Evolutionary conservation across 2,888 invertebrate genomes (phyloP), one percentile per base, ranked within the genome.

Genomic region (Chrysolina haemoptera): DNA sequence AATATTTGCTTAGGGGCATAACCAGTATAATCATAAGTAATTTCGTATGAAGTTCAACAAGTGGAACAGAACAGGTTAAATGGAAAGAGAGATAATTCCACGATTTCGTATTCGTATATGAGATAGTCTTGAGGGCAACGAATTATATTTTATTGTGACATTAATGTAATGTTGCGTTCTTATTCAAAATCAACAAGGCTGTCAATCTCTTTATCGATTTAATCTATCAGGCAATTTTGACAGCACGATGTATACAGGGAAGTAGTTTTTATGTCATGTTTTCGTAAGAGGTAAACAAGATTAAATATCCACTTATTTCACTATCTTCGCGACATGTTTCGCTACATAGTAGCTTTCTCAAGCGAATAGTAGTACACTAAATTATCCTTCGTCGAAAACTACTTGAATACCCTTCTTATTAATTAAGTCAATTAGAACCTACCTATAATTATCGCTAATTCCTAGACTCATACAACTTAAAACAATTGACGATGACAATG

Each of bases 21-120:
- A 74, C 74, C 74, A 74, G 71, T 71, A 74, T 74, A 74, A 74
- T 74, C 74, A 66, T 35, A 71, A 74, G 74, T 65, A 74, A 74
- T 74, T 74, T 74, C 22, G 71, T 71, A 71, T 63, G 50, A 62
- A 68, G 74, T 74, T 70, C 69, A 74, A 75, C 73, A 77, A 74
- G 71, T 74, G 75, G 62, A 75, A 75, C 68, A 70, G 68, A 70
- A 70, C 68, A 71, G 67, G 65, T 69, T 67, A 40, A 66, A 70
- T 65, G 69, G 70, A 62, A 59, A 68, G 50, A 48, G 48, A 62
- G 62, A 68, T 27, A 59, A 59, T 50, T 66, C 59, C 59, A 59
- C 59, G 27, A 59, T 59, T 59, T 35, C 14, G 22, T 59, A 59
- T 59, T 27, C 59, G 35, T 59, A n/a, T 59, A 59, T 59, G 59